Evolutionary conservation across 2,888 invertebrate genomes (phyloP).

Genomic region (Diplolepis rosae): DNA sequence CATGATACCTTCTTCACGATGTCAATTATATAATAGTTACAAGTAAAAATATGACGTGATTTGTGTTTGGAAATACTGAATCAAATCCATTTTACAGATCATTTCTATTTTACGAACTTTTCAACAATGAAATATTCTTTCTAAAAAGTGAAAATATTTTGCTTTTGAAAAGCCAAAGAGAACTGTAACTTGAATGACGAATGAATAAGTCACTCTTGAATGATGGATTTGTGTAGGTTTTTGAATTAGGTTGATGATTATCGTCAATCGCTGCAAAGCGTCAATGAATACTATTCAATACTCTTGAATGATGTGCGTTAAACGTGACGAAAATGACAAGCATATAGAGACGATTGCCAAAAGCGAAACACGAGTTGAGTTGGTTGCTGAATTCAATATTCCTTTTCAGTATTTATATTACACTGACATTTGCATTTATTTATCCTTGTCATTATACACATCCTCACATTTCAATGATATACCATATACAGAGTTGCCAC

Average conservation of each 20-base stretch:
- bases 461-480: neutral
- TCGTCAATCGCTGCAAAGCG: slow-evolving; percentile 11
- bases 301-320: slow-evolving; percentile 17
- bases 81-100: too few species aligned
- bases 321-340: slow-evolving; percentile 5
- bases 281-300: slow-evolving; percentile 15
- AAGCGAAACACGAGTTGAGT: neutral
- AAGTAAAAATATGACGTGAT: too few species aligned
- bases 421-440: neutral
- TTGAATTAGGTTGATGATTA: slow-evolving; percentile 22
- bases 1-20: too few species aligned
- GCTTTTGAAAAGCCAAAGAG: too few species aligned
- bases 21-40: too few species aligned
- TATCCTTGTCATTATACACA: neutral
- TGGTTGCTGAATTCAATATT: neutral
- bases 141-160: neutral
- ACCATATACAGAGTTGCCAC: too few species aligned
- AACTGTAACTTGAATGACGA: neutral
- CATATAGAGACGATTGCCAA: neutral
- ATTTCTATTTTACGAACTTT: too few species aligned
- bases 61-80: too few species aligned
- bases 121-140: neutral
- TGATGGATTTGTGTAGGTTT: neutral
- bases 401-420: neutral
- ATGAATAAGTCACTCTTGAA: neutral